phyloP scores from a whole-genome alignment of 2,888 invertebrate genomes.

The Pharmacophagus antenor region DNA sequence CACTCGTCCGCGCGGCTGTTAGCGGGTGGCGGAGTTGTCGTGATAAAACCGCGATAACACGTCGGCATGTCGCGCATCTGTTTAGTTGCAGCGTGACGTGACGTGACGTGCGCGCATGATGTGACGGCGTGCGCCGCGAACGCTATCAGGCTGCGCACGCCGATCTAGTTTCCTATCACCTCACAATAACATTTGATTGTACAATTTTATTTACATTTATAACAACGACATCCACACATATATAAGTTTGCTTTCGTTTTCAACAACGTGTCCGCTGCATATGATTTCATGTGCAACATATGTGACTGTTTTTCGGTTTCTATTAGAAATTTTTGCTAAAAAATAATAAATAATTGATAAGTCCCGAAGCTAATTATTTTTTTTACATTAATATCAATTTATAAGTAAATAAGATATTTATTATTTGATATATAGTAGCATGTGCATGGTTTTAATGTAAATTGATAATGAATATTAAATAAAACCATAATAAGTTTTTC shows the following conservation, averaged over 20 bases:
- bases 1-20: conserved; percentile 3
- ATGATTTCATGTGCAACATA: background rate
- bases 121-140: conserved; percentile 31
- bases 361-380: too few species aligned
- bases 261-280: background rate
- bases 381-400: too few species aligned
- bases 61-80: conserved; percentile 40
- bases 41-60: conserved; percentile 37
- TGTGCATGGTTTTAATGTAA: too few species aligned
- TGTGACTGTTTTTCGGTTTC: background rate
- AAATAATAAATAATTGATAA: too few species aligned
- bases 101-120: too few species aligned
- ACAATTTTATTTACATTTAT: conserved; percentile 5
- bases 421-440: too few species aligned
- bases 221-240: background rate
- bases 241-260: background rate
- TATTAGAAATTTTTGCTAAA: too few species aligned
- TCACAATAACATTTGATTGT: conserved; percentile 1
- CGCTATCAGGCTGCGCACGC: conserved; percentile 20
- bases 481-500: too few species aligned
- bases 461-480: too few species aligned
- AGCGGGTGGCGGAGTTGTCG: conserved; percentile 34
- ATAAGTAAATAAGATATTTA: too few species aligned
- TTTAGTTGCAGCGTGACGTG: conserved; percentile 31
- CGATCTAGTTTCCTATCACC: conserved; percentile 2